Percentiles rank a stretch among this genome's conserved stretches.
Evolutionary conservation across 2,888 invertebrate genomes (phyloP).

Genomic region (Eilema caniola): DNA sequence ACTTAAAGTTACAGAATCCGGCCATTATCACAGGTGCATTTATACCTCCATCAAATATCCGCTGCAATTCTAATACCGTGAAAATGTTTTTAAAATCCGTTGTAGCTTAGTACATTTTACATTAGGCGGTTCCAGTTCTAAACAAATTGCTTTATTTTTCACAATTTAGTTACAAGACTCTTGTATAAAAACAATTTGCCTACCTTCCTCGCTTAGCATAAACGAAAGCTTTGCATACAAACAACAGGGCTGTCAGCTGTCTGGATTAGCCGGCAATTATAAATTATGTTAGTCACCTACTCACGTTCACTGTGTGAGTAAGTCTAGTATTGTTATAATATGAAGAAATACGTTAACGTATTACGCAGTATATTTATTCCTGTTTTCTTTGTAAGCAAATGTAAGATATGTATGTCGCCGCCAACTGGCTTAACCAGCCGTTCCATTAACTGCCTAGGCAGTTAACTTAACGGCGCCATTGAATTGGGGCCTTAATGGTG

Average conservation of each 20-base stretch:
- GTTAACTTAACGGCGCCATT: too few relatives aligned
- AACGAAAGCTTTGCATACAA: constrained; percentile 10
- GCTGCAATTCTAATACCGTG: too few relatives aligned
- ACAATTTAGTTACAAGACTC: constrained; percentile 8
- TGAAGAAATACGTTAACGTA: too few relatives aligned
- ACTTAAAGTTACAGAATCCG: too few relatives aligned
- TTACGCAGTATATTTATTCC: too few relatives aligned
- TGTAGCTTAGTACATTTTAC: neutral
- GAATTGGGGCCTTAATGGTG: too few relatives aligned
- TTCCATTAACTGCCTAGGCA: too few relatives aligned
- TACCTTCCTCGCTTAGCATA: constrained; percentile 12
- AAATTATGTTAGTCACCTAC: neutral
- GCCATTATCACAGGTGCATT: too few relatives aligned
- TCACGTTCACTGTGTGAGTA: neutral
- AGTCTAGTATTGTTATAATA: neutral
- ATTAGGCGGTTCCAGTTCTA: neutral
- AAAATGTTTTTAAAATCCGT: neutral
- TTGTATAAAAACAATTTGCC: constrained; percentile 12
- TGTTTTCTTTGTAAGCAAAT: too few relatives aligned
- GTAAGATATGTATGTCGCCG: too few relatives aligned
- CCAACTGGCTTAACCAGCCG: too few relatives aligned
- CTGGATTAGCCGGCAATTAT: neutral
- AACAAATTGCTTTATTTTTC: constrained; percentile 12
- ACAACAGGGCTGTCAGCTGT: constrained; percentile 2
- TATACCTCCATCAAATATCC: too few relatives aligned